These are phyloP conservation scores for Enteromius mattozi DNA, from an alignment of 2,797 vertebrate species.

Conservation along the genomic window DNA sequence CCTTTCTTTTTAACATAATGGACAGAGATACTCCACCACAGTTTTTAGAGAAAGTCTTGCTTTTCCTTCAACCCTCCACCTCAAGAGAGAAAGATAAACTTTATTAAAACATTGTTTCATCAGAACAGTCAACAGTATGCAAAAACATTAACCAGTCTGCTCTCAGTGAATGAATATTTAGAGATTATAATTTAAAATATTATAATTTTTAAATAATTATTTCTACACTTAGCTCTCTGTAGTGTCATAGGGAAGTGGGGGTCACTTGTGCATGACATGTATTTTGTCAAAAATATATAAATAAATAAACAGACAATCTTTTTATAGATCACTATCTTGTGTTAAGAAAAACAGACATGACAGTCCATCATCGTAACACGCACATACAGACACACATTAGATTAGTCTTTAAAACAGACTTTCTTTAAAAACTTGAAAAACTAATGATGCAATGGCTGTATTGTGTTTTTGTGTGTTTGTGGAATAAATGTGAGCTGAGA, in stretches of 20 bases:
- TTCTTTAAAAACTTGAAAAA: neutral
- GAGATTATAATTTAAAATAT: neutral
- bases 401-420: neutral
- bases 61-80: neutral
- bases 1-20: conserved; percentile 71
- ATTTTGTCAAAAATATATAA: neutral
- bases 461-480: conserved; percentile 18
- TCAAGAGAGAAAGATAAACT: neutral
- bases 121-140: neutral
- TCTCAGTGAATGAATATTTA: neutral
- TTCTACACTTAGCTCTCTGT: neutral
- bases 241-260: neutral
- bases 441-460: neutral
- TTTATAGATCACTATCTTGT: too few relatives aligned
- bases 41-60: neutral
- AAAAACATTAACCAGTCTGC: neutral
- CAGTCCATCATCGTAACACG: too few relatives aligned
- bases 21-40: conserved; percentile 25
- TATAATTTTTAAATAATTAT: neutral
- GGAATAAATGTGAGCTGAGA: conserved; percentile 29
- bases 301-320: neutral
- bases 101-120: neutral
- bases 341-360: too few relatives aligned
- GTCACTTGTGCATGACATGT: neutral
- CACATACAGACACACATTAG: neutral